A percentile compares a stretch with the other conserved stretches of the same genome.
Conservation (phyloP, 1,140 invertebrate species). For the Panonychus citri region DNA sequence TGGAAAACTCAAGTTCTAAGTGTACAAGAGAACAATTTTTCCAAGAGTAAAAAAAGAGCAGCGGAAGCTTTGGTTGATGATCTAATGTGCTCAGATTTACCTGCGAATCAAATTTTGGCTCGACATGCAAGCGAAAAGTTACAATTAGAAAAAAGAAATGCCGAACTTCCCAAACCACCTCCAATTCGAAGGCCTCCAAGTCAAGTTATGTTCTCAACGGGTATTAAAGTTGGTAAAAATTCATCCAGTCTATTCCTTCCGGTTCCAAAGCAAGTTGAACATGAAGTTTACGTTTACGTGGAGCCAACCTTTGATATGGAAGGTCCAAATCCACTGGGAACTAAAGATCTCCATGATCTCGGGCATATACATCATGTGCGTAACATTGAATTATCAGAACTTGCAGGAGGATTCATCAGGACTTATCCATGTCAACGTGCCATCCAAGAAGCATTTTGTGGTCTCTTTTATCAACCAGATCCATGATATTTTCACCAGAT, state of each 20-base stretch:
- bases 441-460: slow-evolving; percentile 65
- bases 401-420: slow-evolving; percentile 63
- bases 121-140: slow-evolving; percentile 45
- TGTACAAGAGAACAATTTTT: slow-evolving; percentile 36
- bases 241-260: slow-evolving; percentile 20
- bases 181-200: slow-evolving; percentile 5
- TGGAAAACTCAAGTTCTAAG: slow-evolving; percentile 32
- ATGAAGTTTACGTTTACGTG: slow-evolving; percentile 43
- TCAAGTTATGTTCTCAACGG: slow-evolving; percentile 19
- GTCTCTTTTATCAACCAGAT: slow-evolving; percentile 34
- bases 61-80: slow-evolving; percentile 81
- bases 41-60: slow-evolving; percentile 52
- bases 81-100: slow-evolving; percentile 66
- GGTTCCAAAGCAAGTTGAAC: slow-evolving; percentile 42
- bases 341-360: slow-evolving; percentile 34
- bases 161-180: neutral
- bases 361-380: slow-evolving; percentile 56
- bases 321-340: slow-evolving; percentile 44
- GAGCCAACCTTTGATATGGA: slow-evolving; percentile 30
- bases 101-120: slow-evolving; percentile 64
- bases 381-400: slow-evolving; percentile 40
- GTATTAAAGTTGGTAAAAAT: slow-evolving; percentile 18
- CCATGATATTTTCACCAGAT: too few relatives aligned
- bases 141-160: slow-evolving; percentile 23
- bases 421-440: slow-evolving; percentile 60